Base-by-base conservation (phyloP, 2,888 invertebrate species). In the Caenorhabditis uteleia region DNA sequence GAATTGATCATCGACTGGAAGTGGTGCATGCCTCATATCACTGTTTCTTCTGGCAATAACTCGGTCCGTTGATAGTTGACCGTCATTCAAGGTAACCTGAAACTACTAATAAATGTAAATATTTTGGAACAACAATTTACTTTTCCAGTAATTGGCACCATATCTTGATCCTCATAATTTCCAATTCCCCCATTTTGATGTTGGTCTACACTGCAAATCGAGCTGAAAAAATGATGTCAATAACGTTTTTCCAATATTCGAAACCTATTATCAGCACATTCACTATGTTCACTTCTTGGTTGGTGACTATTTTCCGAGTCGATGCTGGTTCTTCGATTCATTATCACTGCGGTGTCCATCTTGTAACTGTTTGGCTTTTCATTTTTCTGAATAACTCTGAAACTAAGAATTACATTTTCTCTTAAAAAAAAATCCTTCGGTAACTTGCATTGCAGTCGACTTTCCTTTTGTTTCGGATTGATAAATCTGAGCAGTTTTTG, bases 41-140 rank as follows among this genome's bases (percentile, higher is more conserved):
- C 70, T 70, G 39, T 70, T 66, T 16, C 70, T 34, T 45, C 70
- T 45, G 1, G 67, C 64, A n/a, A 67, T 33, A 3, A 70, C 67
- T 20, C 58, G 39, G 25, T 70, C 70, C 7, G 70, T 70, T 8
- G 66, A 50, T 2, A 70, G 49, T 10, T 60, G 47, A 20, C 54
- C 46, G 29, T 65, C 62, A 21, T 59, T 40, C 12, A 70, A 29
- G 2, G 59, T 36, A 1, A 70, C 54, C n/a, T n/a, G n/a, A n/a
- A n/a, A n/a, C n/a, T n/a, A n/a, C 68, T 68, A 42, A 38, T 53
- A 40, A 20, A 18, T n/a, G n/a, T n/a, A 29, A 20, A 34, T 45
- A 20, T 14, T 8, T 44, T 44, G 25, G 14, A 10, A 10, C 14
- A 29, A 10, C 31, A 29, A 29, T 29, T 29, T 29, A 29, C 8